Evolutionary conservation across 2,797 vertebrate species (phyloP), one percentile per base, ranked within the genome.

Genomic region (Macrochelys suwanniensis): DNA sequence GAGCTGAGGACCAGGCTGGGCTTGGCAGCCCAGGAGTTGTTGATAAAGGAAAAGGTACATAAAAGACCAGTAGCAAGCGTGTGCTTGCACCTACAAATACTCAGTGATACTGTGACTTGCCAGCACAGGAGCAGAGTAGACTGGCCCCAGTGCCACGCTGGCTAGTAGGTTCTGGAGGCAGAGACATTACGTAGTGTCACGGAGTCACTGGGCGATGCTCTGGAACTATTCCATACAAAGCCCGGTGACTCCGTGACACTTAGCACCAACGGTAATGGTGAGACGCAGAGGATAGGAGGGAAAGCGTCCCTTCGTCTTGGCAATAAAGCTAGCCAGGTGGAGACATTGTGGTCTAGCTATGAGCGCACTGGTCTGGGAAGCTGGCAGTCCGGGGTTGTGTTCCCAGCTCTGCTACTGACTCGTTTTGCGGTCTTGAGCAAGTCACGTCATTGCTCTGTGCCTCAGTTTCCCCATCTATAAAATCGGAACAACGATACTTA

Each of bases 1-100:
- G 84, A 23, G 65, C 23, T 86, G 45, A 54, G 28, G 31, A 61
- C n/a, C 53, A 54, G 53, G 23, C 21, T 54, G 53, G 21, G 53
- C 25, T 31, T 37, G 68, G 23, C 76, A 71, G 37, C 25, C 47
- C 37, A 17, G 78, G 15, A 5, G 1, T 10, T 12, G 31, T 53
- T 31, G 54, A 37, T 6, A 15, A 49, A 17, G 1, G 0, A 47
- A 84, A n/a, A 81, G 51, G 15, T 1, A 6, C 5, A 5, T n/a
- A 28, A 61, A 61, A 61, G 28, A 61, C 59, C 33, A 61, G 59
- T 61, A 15, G 59, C 13, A 61, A 61, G 59, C 13, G 2, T 33
- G 31, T 61, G 28, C 13, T 23, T 21, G 19, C 68, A 42, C 11
- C 23, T 19, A 71, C n/a, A 21, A 42, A 42, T 23, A 71, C 6